A percentile compares a stretch with the other conserved stretches of the same genome.
Conservation (phyloP, 2,113 vertebrate species). For the Plectropomus leopardus region DNA sequence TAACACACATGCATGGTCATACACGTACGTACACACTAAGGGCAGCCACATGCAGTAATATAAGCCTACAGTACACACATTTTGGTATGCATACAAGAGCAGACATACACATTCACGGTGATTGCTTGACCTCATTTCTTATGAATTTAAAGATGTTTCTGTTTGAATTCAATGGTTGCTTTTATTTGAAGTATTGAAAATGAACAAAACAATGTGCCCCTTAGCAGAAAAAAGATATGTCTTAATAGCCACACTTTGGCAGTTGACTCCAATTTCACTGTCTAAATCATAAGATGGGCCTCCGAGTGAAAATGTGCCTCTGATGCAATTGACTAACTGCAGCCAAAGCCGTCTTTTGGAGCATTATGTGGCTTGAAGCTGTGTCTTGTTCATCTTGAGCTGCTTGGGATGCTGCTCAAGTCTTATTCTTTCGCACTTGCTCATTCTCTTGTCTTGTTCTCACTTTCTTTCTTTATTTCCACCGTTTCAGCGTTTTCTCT, state of each 20-base stretch:
- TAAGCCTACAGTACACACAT: not conserved
- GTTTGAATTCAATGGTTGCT: not conserved
- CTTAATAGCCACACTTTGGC: not conserved
- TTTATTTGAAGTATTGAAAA: slow-evolving; percentile 7
- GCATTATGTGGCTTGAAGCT: slow-evolving; percentile 25
- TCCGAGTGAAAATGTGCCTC: slow-evolving; percentile 16
- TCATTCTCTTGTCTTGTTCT: slow-evolving; percentile 52
- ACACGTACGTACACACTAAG: not conserved
- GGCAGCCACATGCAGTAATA: not conserved
- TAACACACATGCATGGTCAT: slow-evolving; percentile 9
- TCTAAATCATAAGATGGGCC: slow-evolving; percentile 10
- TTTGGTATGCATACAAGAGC: not conserved
- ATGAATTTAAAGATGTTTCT: not conserved
- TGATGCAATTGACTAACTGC: slow-evolving; percentile 2
- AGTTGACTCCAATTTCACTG: slow-evolving; percentile 1
- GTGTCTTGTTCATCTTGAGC: slow-evolving; percentile 33
- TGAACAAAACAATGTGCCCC: not conserved
- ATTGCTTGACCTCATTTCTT: not conserved
- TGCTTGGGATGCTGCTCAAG: slow-evolving; percentile 61
- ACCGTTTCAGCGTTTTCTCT: slow-evolving; percentile 70
- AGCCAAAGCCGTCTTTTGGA: slow-evolving; percentile 20
- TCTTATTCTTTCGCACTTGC: slow-evolving; percentile 41
- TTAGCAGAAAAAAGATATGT: not conserved
- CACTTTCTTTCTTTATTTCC: slow-evolving; percentile 64
- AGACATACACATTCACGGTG: not conserved